Base-by-base conservation (phyloP, 1,140 invertebrate genomes). In the Lysiphlebus fabarum region DNA sequence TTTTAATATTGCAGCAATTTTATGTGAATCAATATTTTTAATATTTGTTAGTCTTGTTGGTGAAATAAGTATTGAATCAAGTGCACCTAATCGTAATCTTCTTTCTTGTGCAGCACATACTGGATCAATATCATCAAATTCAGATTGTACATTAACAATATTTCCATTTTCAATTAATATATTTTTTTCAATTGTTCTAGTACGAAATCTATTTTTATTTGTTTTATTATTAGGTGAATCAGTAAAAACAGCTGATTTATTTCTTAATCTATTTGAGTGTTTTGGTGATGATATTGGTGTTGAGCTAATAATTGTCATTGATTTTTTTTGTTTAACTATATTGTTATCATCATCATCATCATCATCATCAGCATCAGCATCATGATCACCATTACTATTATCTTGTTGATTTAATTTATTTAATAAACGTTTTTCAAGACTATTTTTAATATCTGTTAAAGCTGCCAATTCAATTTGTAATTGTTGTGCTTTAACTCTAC, bases 1-100 rank as follows among this genome's bases (percentile, higher is more conserved):
- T 51, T 85, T 82, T 44, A 94, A 81, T 74, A 94, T 93, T 69
- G 90, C 89, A 62, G 87, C 83, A 67, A 93, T 87, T 75, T 91
- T 90, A 59, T 82, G 85, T 26, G 84, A 82, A 73, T 89, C 87
- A 1, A 80, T 70, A 45, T 77, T 68, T 37, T 66, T 69, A 6
- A 75, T 65, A 36, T 76, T 62, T 36, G 66, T 56, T 5, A 78
- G 68, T 34, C 74, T 65, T 5, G 66, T 70, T 26, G 78, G 78
- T 38, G 78, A 80, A 26, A 78, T 64, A 5, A 80, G 64, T 50
- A 78, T 67, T 14, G 75, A 76, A 58, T 80, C 78, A n/a, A 80
- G 63, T 4, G 76, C 75, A 0, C 78, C 78, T 4, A 80, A 64
- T 17, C 74, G 67, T 9, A 70, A 68, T 55, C 75, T 67, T 61